A percentile compares a stretch with the other conserved stretches of the same genome.
Evolutionary conservation across 2,888 invertebrate genomes (phyloP).

Genomic region (Clanis bilineata): DNA sequence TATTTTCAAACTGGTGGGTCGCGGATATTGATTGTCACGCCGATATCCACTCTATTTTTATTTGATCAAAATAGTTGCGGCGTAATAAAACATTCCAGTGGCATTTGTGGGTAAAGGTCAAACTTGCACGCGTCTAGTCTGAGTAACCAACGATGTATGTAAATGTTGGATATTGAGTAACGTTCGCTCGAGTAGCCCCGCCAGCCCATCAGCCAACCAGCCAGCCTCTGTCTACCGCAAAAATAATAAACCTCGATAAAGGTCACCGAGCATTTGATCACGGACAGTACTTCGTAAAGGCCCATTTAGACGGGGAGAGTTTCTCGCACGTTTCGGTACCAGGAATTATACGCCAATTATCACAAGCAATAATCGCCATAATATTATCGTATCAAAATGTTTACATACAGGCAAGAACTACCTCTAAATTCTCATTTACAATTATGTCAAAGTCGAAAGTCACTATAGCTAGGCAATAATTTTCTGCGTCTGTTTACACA

Average conservation of each 20-base stretch:
- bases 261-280: constrained; percentile 34
- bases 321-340: too few relatives aligned
- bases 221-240: constrained; percentile 7
- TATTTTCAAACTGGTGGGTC: not conserved
- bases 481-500: too few relatives aligned
- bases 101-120: constrained; percentile 45
- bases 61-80: constrained; percentile 5
- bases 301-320: too few relatives aligned
- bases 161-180: constrained; percentile 14
- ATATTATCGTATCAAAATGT: too few relatives aligned
- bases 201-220: constrained; percentile 16
- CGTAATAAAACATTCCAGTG: constrained; percentile 34
- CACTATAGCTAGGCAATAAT: too few relatives aligned
- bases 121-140: constrained; percentile 27
- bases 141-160: constrained; percentile 25
- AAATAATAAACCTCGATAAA: constrained; percentile 35
- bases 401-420: too few relatives aligned
- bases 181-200: not conserved
- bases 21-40: not conserved
- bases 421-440: too few relatives aligned
- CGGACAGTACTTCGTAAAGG: too few relatives aligned
- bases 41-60: not conserved
- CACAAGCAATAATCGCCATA: too few relatives aligned
- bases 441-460: too few relatives aligned
- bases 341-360: too few relatives aligned